Evolutionary conservation across 2,888 invertebrate genomes (phyloP), one percentile per base, ranked within the genome.

Genomic region (Therioaphis trifolii): DNA sequence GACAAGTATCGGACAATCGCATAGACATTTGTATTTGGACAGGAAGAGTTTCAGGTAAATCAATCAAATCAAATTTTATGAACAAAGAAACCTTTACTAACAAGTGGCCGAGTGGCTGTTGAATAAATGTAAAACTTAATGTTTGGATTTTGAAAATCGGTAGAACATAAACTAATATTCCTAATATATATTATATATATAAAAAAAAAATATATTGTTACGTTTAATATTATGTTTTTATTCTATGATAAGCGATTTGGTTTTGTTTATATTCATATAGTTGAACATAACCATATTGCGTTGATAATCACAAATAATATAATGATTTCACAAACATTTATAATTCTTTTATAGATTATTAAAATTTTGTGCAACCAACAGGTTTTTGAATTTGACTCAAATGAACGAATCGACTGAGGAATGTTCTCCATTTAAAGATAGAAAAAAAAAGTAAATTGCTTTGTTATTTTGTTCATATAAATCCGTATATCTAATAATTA

Each of bases 351-450:
- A 24, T 49, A 61, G n/a, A 15, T 76, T n/a, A 61, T 29, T 49
- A 66, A 46, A 24, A 35, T 49, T 77, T n/a, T 66, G 14, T 55
- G 9, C 14, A 27, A 52, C 15, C 27, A 43, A 69, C 49, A 82
- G 82, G 27, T 82, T 66, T 72, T 66, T n/a, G 9, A 63, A 40
- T 15, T 82, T 40, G 35, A 24, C n/a, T 74, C 74, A 63, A 77
- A 82, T 82, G 82, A 82, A 82, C 27, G 82, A 82, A 52, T 82
- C 82, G 12, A 82, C 61, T 3, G 82, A 82, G 66, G 82, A 82
- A 74, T 82, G 72, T 74, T 82, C 82, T 74, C 82, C 82, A 52
- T 82, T 82, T 82, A 82, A 82, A 72, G 82, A 82, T 12, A 72
- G 82, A 74, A 82, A 82, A 35, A 82, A 82, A 74, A 82, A 82